A percentile compares a stretch with the other conserved stretches of the same genome.
Conservation (phyloP, 2,113 vertebrate species). For the Rutilus rutilus region DNA sequence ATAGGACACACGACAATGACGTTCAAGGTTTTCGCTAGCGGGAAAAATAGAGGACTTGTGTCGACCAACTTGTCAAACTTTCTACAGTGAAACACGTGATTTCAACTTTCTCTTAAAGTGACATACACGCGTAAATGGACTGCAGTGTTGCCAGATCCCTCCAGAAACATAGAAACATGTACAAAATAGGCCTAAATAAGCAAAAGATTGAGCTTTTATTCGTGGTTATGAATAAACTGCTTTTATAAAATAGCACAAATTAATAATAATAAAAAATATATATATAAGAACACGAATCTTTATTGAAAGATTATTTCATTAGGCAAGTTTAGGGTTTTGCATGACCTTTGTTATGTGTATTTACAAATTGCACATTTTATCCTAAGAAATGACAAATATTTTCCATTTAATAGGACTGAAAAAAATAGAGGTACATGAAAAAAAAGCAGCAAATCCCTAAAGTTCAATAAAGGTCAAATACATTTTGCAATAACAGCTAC, state of each 20-base stretch:
- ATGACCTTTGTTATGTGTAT: not conserved
- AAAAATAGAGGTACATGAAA: not conserved
- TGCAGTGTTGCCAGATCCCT: not conserved
- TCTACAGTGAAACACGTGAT: slow-evolving; percentile 50
- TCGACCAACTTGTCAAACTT: slow-evolving; percentile 60
- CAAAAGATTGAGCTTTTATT: not conserved
- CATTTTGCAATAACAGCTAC: no score
- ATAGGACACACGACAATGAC: not conserved
- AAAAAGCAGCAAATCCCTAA: not conserved
- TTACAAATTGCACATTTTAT: not conserved
- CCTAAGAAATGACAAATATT: not conserved
- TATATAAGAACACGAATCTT: not conserved
- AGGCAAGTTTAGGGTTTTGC: not conserved
- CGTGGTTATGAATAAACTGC: not conserved
- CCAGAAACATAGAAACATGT: no score
- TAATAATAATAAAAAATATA: not conserved
- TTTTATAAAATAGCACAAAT: not conserved
- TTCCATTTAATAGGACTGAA: not conserved
- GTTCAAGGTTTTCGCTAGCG: not conserved
- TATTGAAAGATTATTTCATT: not conserved
- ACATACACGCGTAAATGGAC: not conserved
- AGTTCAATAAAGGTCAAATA: not conserved
- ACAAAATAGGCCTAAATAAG: not conserved
- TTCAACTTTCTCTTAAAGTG: slow-evolving; percentile 48
- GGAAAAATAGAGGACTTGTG: slow-evolving; percentile 1